These are phyloP conservation scores for Synanthedon vespiformis DNA, from an alignment of 2,888 invertebrate species.

Conservation along the genomic window DNA sequence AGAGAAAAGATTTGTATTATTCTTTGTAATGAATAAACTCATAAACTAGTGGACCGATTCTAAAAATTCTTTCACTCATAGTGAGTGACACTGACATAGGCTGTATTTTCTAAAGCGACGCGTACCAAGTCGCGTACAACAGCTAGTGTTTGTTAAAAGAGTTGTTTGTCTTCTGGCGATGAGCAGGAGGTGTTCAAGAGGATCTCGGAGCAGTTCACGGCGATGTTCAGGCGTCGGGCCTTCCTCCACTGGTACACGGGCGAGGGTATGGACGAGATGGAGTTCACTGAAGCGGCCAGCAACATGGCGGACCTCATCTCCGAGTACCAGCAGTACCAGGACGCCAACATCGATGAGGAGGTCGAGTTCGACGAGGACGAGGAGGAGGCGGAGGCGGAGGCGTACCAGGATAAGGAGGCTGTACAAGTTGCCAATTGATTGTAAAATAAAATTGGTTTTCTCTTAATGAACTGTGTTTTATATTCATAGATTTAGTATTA, in stretches of 20 bases:
- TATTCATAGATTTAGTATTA: too few relatives aligned
- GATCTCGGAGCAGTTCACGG: slow-evolving; percentile 86
- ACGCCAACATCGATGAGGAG: slow-evolving; percentile 24
- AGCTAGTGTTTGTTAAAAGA: too few relatives aligned
- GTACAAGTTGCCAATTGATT: background rate
- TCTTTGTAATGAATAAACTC: too few relatives aligned
- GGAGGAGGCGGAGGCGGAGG: slow-evolving; percentile 15
- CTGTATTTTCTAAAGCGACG: too few relatives aligned
- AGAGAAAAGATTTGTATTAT: too few relatives aligned
- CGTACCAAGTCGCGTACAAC: too few relatives aligned
- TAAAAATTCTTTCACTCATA: too few relatives aligned
- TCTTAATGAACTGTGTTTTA: too few relatives aligned
- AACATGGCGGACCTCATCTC: slow-evolving; percentile 71
- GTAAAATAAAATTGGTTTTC: too few relatives aligned
- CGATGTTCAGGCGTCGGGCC: slow-evolving; percentile 90
- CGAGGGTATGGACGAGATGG: slow-evolving; percentile 94
- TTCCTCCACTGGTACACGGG: slow-evolving; percentile 94
- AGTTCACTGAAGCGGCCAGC: slow-evolving; percentile 91
- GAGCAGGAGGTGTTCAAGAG: slow-evolving; percentile 80
- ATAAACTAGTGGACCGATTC: too few relatives aligned
- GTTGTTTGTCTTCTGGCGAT: too few relatives aligned
- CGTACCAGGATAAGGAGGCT: slow-evolving; percentile 1
- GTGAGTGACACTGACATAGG: too few relatives aligned
- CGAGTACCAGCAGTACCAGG: slow-evolving; percentile 61
- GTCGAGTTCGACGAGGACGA: slow-evolving; percentile 31